phyloP scores from a whole-genome alignment of 2,888 invertebrate genomes.

The Thecophora atra region DNA sequence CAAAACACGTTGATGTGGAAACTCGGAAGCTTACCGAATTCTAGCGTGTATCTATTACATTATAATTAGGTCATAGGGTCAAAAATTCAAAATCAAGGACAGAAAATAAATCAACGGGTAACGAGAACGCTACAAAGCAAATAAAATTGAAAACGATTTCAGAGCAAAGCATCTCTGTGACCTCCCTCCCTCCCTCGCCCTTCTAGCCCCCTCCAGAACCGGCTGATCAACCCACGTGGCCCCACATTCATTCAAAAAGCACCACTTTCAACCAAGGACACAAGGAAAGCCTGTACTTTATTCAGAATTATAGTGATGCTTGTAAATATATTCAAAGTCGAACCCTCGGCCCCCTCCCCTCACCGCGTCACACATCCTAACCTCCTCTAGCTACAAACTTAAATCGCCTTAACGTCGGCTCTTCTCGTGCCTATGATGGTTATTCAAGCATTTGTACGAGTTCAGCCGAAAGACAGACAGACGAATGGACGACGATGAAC shows the following conservation, averaged over 20 bases:
- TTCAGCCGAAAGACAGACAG: background rate
- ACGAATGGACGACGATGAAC: background rate
- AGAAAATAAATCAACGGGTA: background rate
- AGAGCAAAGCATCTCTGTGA: too few species aligned
- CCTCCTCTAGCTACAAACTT: background rate
- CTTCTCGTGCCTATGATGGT: background rate
- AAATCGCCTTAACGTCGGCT: too few species aligned
- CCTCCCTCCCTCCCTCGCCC: background rate
- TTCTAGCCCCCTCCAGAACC: too few species aligned
- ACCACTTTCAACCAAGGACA: too few species aligned
- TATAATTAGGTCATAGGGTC: constrained; percentile 20
- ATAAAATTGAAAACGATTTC: background rate
- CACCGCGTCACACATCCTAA: background rate
- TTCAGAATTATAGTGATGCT: too few species aligned
- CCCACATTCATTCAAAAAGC: background rate
- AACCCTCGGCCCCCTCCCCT: background rate
- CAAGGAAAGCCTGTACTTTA: too few species aligned
- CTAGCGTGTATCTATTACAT: too few species aligned
- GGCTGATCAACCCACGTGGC: too few species aligned
- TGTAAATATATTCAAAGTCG: too few species aligned
- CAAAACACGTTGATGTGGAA: too few species aligned
- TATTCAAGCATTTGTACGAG: background rate
- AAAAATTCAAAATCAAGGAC: constrained; percentile 30
- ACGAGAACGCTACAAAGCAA: background rate
- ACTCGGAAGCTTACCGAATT: too few species aligned